These are phyloP conservation scores for Odontocerum albicorne DNA, from an alignment of 2,888 invertebrate genomes.

Conservation along the genomic window DNA sequence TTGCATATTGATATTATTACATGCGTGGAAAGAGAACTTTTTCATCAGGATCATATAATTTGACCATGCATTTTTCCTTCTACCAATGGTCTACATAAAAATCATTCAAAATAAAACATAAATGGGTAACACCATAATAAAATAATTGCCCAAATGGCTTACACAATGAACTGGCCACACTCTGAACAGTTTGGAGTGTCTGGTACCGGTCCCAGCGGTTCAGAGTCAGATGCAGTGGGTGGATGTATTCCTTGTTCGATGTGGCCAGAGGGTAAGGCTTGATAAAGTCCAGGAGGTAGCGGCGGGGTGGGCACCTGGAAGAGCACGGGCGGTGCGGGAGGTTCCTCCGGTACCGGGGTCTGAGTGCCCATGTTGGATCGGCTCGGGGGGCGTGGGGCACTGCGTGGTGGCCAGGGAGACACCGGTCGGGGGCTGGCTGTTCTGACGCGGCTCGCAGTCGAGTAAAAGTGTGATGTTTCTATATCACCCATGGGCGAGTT, in stretches of 20 bases:
- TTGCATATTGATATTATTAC: no score
- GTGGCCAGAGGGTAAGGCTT: slow-evolving; percentile 54
- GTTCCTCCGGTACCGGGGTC: slow-evolving; percentile 42
- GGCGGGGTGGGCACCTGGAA: slow-evolving; percentile 47
- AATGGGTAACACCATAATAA: background rate
- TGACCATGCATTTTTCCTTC: no score
- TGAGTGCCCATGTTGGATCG: slow-evolving; percentile 39
- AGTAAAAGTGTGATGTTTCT: slow-evolving; percentile 67
- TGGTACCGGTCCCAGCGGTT: slow-evolving; percentile 53
- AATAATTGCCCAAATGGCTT: slow-evolving; percentile 52
- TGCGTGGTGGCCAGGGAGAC: slow-evolving; percentile 41
- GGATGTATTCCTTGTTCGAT: slow-evolving; percentile 51
- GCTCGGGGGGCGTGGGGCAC: slow-evolving; percentile 28
- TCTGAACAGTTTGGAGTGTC: slow-evolving; percentile 74
- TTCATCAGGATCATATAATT: no score
- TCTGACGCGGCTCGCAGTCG: slow-evolving; percentile 76
- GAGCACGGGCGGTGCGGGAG: slow-evolving; percentile 41
- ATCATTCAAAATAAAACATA: no score
- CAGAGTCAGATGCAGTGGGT: slow-evolving; percentile 42
- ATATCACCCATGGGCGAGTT: slow-evolving; percentile 36
- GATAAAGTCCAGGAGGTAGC: slow-evolving; percentile 60
- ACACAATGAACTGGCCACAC: slow-evolving; percentile 88
- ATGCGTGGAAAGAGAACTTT: no score
- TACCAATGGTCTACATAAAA: no score
- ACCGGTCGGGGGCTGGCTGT: slow-evolving; percentile 57